Conservation (phyloP, 2,797 vertebrate species). For the Heteromormyrus szaboi region DNA sequence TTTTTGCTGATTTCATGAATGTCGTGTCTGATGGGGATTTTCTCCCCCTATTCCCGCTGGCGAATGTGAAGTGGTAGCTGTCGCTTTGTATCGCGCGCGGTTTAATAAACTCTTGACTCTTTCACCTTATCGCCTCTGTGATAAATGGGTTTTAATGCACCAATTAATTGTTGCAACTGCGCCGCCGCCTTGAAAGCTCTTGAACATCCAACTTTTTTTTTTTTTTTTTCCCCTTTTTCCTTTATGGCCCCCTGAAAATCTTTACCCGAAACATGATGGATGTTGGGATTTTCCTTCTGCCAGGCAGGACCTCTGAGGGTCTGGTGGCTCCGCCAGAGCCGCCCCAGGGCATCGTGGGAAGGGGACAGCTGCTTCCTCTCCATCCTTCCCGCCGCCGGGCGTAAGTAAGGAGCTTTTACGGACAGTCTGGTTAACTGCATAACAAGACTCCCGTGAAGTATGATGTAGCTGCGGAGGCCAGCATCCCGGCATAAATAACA, state of each 20-base stretch:
- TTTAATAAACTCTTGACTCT: constrained; percentile 74
- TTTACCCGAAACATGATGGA: background rate
- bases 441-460: constrained; percentile 45
- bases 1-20: constrained; percentile 10
- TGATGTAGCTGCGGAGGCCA: constrained; percentile 50
- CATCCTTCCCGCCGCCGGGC: background rate
- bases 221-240: background rate
- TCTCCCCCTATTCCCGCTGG: constrained; percentile 31
- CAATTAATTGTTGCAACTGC: constrained; percentile 59
- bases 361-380: background rate
- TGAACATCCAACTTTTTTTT: constrained; percentile 36
- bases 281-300: background rate
- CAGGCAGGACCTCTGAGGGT: background rate
- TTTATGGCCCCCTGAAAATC: background rate
- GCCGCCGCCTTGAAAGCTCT: constrained; percentile 40
- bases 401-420: constrained; percentile 28
- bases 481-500: constrained; percentile 52
- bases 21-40: constrained; percentile 17
- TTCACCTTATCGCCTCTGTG: constrained; percentile 63
- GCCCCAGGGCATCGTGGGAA: background rate
- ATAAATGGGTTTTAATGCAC: constrained; percentile 63
- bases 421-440: constrained; percentile 41
- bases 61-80: background rate
- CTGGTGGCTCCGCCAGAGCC: background rate
- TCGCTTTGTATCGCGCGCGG: constrained; percentile 44